Evolutionary conservation across 2,113 vertebrate species (phyloP).

Genomic region (Campylomormyrus numenius): DNA sequence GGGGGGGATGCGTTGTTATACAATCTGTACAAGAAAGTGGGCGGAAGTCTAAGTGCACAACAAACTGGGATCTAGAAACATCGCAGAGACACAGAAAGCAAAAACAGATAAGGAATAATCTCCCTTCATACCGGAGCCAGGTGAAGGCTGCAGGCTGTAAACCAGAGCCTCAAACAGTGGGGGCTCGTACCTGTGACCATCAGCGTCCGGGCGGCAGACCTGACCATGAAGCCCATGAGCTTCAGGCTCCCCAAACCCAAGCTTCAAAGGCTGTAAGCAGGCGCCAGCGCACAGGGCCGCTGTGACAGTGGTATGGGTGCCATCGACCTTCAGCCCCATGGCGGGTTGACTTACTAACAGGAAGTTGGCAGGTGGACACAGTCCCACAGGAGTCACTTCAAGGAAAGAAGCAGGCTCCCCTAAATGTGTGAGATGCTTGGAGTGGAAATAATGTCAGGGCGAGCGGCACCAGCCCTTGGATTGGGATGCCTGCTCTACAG

Average conservation of each 20-base stretch:
- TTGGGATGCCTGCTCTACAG: neutral
- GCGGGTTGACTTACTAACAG: neutral
- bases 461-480: neutral
- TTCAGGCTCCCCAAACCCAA: neutral
- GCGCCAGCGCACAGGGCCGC: neutral
- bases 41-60: neutral
- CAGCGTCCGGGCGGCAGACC: neutral
- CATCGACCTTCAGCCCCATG: neutral
- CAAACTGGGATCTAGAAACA: neutral
- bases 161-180: neutral
- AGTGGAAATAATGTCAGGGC: slow-evolving; percentile 4
- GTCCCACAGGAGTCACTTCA: neutral
- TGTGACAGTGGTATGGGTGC: neutral
- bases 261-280: neutral
- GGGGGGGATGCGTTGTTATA: neutral
- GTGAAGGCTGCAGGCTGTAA: neutral
- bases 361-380: neutral
- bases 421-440: neutral
- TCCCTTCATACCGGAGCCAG: neutral
- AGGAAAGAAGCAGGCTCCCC: neutral
- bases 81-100: neutral
- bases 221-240: neutral
- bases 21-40: slow-evolving; percentile 4
- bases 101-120: neutral
- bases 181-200: neutral